phyloP scores from a whole-genome alignment of 2,888 invertebrate species.

The Lasioglossum oenotherae region DNA sequence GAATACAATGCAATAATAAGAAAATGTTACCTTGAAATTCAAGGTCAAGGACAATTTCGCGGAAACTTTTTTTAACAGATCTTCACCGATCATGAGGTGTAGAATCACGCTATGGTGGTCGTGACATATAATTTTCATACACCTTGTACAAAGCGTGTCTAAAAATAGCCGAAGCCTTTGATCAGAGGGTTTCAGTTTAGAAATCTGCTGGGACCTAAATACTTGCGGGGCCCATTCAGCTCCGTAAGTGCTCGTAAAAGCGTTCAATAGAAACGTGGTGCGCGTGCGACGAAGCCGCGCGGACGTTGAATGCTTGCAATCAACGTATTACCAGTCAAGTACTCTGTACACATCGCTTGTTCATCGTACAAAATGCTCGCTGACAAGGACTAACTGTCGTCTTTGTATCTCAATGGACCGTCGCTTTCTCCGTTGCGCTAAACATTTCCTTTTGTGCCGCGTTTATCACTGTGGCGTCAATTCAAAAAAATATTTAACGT shows the following conservation, averaged over 20 bases:
- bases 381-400: conserved; percentile 44
- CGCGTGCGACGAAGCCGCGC: conserved; percentile 26
- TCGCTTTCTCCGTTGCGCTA: background rate
- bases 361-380: conserved; percentile 39
- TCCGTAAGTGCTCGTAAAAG: conserved; percentile 12
- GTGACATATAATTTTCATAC: too few relatives aligned
- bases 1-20: too few relatives aligned
- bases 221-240: conserved; percentile 9
- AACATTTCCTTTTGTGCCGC: conserved; percentile 28
- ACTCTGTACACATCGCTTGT: conserved; percentile 51
- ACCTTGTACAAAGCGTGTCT: conserved; percentile 1
- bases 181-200: background rate
- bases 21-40: too few relatives aligned
- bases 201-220: conserved; percentile 16
- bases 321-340: conserved; percentile 41
- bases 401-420: conserved; percentile 27
- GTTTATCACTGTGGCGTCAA: conserved; percentile 7
- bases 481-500: conserved; percentile 22
- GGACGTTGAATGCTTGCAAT: conserved; percentile 32
- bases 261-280: conserved; percentile 28
- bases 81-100: too few relatives aligned
- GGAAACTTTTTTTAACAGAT: too few relatives aligned
- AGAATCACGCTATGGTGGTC: too few relatives aligned
- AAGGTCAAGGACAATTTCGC: too few relatives aligned
- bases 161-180: background rate